Conservation (phyloP, 2,113 vertebrate genomes). For the Centropristis striata region DNA sequence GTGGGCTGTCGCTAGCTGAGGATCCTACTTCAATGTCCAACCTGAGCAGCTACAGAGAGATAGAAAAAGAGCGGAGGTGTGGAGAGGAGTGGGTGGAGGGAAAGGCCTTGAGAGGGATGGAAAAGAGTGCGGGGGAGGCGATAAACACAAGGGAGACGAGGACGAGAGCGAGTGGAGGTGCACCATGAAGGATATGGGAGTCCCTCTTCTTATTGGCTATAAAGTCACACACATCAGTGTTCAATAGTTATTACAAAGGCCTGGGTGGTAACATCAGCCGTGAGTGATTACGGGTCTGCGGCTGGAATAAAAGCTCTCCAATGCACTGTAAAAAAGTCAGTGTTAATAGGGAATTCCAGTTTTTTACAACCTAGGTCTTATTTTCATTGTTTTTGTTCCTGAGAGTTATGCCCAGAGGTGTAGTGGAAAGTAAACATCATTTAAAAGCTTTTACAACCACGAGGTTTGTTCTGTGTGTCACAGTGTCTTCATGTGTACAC, state of each 20-base stretch:
- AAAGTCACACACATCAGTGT: conserved; percentile 18
- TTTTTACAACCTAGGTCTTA: neutral
- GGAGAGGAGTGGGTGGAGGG: conserved; percentile 33
- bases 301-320: conserved; percentile 18
- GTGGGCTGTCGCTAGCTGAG: conserved; percentile 6
- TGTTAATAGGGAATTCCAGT: neutral
- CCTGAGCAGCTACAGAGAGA: conserved; percentile 9
- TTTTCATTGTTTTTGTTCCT: conserved; percentile 11
- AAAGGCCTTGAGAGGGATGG: conserved; percentile 40
- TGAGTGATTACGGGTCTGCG: conserved; percentile 6
- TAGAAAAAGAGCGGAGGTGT: neutral
- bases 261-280: conserved; percentile 21
- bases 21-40: conserved; percentile 35
- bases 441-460: neutral
- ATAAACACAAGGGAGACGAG: conserved; percentile 24
- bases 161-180: conserved; percentile 21
- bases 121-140: conserved; percentile 41
- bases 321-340: conserved; percentile 2
- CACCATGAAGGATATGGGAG: conserved; percentile 31
- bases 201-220: conserved; percentile 37
- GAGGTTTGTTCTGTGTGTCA: neutral
- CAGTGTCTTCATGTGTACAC: neutral
- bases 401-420: neutral
- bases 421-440: neutral
- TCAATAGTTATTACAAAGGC: conserved; percentile 6